phyloP scores from a whole-genome alignment of 1,140 invertebrate genomes.

The Rhyacophila brunnea region DNA sequence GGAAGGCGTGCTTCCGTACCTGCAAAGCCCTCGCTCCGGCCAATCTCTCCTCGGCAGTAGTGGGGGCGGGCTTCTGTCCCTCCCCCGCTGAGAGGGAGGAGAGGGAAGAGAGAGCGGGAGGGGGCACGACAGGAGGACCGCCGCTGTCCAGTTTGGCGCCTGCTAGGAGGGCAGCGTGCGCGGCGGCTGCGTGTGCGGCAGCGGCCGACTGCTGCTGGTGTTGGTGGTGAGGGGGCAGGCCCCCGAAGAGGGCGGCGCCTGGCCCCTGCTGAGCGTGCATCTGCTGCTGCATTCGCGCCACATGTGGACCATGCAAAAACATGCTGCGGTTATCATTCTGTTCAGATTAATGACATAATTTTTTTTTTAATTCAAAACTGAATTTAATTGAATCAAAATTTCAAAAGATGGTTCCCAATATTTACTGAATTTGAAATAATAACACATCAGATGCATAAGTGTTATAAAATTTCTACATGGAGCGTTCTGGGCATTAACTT shows the following conservation, averaged over 20 bases:
- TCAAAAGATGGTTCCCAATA: too few species aligned
- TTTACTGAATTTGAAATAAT: too few species aligned
- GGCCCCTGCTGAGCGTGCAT: constrained; percentile 51
- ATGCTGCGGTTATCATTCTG: constrained; percentile 39
- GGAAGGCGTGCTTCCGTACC: constrained; percentile 7
- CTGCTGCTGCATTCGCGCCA: constrained; percentile 49
- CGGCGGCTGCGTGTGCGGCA: constrained; percentile 44
- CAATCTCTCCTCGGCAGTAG: constrained; percentile 21
- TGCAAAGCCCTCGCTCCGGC: constrained; percentile 28
- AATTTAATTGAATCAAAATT: too few species aligned
- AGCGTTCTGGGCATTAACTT: too few species aligned
- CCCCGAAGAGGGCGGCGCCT: constrained; percentile 25
- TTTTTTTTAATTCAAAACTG: too few species aligned
- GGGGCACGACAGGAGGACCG: constrained; percentile 7
- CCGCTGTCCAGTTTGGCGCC: constrained; percentile 29
- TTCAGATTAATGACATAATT: too few species aligned
- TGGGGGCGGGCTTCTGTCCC: constrained; percentile 13
- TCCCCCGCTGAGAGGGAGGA: constrained; percentile 9
- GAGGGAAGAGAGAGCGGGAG: constrained; percentile 15
- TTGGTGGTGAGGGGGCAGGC: constrained; percentile 40
- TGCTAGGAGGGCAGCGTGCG: constrained; percentile 7
- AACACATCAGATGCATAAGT: too few species aligned
- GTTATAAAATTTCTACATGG: too few species aligned
- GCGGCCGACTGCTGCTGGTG: constrained; percentile 39
- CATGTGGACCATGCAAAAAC: constrained; percentile 32